Evolutionary conservation across 1,140 invertebrate species (phyloP), one percentile per base, ranked within the genome.

Genomic region (Macrocentrus cingulum): DNA sequence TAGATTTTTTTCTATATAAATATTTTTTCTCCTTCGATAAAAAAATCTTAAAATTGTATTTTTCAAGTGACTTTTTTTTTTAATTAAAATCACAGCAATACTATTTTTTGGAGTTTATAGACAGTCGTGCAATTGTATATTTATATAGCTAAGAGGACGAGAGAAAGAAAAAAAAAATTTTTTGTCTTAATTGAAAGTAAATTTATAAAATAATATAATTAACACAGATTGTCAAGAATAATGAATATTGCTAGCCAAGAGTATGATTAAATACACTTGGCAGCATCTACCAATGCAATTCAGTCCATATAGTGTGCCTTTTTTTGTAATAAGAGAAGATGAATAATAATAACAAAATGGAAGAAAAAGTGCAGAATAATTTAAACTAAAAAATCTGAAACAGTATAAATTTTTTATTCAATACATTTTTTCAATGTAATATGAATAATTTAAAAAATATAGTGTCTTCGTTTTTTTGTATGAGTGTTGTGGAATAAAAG

Each of bases 251-350:
- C 22, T 41, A 29, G 1, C 36, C 32, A n/a, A 11, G 11, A 19
- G 22, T 52, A 37, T 44, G 44, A 54, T 54, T 54, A 9, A 34
- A 52, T 37, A n/a, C 39, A 20, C 34, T 52, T 37, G 50, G 19
- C 50, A 39, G 23, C 25, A 39, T 52, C 39, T 42, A 36, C 51
- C 37, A 50, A 50, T 57, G 45, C 46, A 57, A 57, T 50, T n/a
- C 34, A 50, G 22, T 42, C 36, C 36, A 46, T 46, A 57, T 23
- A 42, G 45, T 41, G 55, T 57, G 55, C 55, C 55, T 57, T 57
- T 56, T 39, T 50, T 57, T 56, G n/a, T 49, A 32, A 2, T 25
- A 20, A 49, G 23, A 16, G 25, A 39, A 8, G 20, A 32, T 25
- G 22, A 36, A n/a, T 11, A 20, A 23, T 13, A 13, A 36, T 45